phyloP scores from a whole-genome alignment of 2,888 invertebrate species.

The Dolichopus griseipennis region DNA sequence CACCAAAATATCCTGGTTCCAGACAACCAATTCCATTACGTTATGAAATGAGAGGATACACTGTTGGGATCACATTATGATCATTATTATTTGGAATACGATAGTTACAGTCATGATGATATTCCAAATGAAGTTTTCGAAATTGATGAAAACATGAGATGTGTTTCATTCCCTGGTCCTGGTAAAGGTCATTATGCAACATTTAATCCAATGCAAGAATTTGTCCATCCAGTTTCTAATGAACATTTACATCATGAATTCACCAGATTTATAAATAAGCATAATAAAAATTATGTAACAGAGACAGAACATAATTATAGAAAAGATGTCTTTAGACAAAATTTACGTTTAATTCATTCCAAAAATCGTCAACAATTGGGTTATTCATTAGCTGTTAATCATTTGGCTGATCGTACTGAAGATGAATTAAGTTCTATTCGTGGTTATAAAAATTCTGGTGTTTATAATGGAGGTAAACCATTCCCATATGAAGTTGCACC shows the following conservation, averaged over 20 bases:
- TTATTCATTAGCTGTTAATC: slow-evolving; percentile 73
- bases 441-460: slow-evolving; percentile 54
- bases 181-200: slow-evolving; percentile 65
- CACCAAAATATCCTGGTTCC: slow-evolving; percentile 42
- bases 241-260: slow-evolving; percentile 69
- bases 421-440: slow-evolving; percentile 66
- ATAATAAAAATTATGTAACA: slow-evolving; percentile 58
- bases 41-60: slow-evolving; percentile 90
- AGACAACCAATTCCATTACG: slow-evolving; percentile 60
- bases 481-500: slow-evolving; percentile 63
- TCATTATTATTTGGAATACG: slow-evolving; percentile 82
- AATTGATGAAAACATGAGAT: slow-evolving; percentile 53
- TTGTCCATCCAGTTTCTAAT: slow-evolving; percentile 60
- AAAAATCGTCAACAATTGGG: slow-evolving; percentile 66
- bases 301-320: slow-evolving; percentile 60
- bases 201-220: slow-evolving; percentile 92
- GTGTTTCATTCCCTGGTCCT: slow-evolving; percentile 79
- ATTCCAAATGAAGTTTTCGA: slow-evolving; percentile 63
- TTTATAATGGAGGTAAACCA: slow-evolving; percentile 63
- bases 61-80: slow-evolving; percentile 93
- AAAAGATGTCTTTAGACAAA: slow-evolving; percentile 75
- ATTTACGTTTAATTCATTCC: slow-evolving; percentile 72
- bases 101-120: slow-evolving; percentile 54
- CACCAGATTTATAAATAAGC: slow-evolving; percentile 57
- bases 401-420: slow-evolving; percentile 74